phyloP scores from a whole-genome alignment of 2,797 vertebrate genomes.

The Percopsis omiscomaycus region DNA sequence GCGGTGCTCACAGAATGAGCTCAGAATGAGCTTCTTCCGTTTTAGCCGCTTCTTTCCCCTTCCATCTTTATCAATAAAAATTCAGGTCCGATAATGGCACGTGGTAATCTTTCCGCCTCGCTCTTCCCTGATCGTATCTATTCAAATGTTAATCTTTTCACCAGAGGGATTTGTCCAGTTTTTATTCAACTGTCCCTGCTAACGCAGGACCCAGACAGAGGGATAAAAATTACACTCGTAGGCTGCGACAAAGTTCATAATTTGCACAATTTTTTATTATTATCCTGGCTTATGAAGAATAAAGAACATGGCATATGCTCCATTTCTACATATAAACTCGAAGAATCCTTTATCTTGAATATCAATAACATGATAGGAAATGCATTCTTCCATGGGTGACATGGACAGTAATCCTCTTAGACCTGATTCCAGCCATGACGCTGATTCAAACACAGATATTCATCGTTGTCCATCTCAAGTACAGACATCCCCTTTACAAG shows the following conservation, averaged over 20 bases:
- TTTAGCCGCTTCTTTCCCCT: slow-evolving; percentile 7
- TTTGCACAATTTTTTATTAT: slow-evolving; percentile 33
- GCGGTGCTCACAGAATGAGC: slow-evolving; percentile 16
- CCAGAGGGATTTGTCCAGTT: slow-evolving; percentile 14
- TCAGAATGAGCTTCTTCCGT: no score
- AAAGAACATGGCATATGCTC: slow-evolving; percentile 31
- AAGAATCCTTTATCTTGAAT: slow-evolving; percentile 13
- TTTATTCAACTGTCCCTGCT: slow-evolving; percentile 28
- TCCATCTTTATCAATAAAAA: slow-evolving; percentile 51
- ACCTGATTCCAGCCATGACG: no score
- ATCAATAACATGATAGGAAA: slow-evolving; percentile 23
- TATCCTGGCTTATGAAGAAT: slow-evolving; percentile 27
- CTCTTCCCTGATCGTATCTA: slow-evolving; percentile 43
- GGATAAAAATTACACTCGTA: slow-evolving; percentile 31
- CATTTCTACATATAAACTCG: slow-evolving; percentile 18
- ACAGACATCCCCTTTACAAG: background rate
- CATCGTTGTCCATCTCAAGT: slow-evolving; percentile 10
- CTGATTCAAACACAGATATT: background rate
- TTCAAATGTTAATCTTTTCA: slow-evolving; percentile 48
- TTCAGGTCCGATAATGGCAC: slow-evolving; percentile 30
- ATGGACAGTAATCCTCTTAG: slow-evolving; percentile 4
- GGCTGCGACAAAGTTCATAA: slow-evolving; percentile 28
- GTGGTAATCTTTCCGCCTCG: slow-evolving; percentile 37
- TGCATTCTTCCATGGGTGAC: background rate
- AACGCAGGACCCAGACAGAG: slow-evolving; percentile 23